Percentiles rank a stretch among this genome's conserved stretches.
These are phyloP conservation scores for Aepyceros melampus DNA, from an alignment of 2,113 vertebrate genomes.

Conservation along the genomic window DNA sequence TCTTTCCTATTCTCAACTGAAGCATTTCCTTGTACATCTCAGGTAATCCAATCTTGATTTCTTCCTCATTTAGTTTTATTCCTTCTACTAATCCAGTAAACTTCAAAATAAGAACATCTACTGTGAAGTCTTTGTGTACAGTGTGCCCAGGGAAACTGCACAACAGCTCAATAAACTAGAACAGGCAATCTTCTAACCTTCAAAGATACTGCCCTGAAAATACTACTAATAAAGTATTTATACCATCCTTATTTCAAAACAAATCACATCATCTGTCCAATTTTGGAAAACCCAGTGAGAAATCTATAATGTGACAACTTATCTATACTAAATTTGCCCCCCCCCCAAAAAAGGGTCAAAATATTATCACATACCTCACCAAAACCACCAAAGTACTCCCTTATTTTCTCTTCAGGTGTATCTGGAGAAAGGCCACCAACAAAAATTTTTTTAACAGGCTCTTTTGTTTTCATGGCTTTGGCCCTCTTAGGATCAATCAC, in stretches of 20 bases:
- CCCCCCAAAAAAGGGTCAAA: constrained; percentile 27
- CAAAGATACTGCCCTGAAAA: not conserved
- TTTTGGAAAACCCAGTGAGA: not conserved
- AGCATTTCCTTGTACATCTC: not conserved
- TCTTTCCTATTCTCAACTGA: not conserved
- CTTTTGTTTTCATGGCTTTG: constrained; percentile 99
- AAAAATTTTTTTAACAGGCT: constrained; percentile 98
- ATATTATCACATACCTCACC: constrained; percentile 88
- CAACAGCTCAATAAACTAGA: not conserved
- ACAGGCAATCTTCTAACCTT: not conserved
- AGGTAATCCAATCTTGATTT: not conserved
- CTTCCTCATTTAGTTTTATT: not conserved
- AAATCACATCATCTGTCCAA: not conserved
- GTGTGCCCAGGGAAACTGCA: not conserved
- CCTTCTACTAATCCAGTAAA: not conserved
- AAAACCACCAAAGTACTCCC: constrained; percentile 95
- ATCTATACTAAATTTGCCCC: not conserved
- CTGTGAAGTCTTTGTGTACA: not conserved
- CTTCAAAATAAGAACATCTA: not conserved
- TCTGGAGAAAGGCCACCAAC: constrained; percentile 98
- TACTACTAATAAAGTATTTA: not conserved
- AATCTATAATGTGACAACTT: not conserved
- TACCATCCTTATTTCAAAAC: not conserved
- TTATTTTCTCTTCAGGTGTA: constrained; percentile 97
- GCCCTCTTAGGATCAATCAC: constrained; percentile 99